phyloP scores from a whole-genome alignment of 2,113 vertebrate species.

The Pollachius pollachius region DNA sequence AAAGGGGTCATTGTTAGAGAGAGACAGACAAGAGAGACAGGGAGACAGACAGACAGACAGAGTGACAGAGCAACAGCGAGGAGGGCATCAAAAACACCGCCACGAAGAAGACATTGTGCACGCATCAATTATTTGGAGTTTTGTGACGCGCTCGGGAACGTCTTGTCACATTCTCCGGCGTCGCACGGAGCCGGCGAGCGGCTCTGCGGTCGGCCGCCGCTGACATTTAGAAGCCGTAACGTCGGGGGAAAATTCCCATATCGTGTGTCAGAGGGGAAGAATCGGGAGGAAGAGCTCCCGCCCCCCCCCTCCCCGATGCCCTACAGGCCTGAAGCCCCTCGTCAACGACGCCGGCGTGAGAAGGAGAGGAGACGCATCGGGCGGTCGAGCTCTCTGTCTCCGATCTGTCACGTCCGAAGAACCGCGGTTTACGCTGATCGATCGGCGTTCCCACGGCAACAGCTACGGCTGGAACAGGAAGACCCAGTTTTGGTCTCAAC shows the following conservation, averaged over 20 bases:
- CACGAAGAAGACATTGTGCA: constrained; percentile 30
- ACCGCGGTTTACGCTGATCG: constrained; percentile 55
- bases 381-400: constrained; percentile 24
- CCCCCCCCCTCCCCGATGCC: neutral
- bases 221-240: constrained; percentile 74
- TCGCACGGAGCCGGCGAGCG: constrained; percentile 49
- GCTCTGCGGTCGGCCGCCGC: constrained; percentile 57
- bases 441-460: neutral
- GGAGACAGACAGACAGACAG: too few relatives aligned
- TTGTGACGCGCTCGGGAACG: constrained; percentile 56
- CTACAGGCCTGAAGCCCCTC: constrained; percentile 59
- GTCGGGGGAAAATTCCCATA: constrained; percentile 60
- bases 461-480: too few relatives aligned
- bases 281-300: constrained; percentile 38
- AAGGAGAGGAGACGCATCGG: constrained; percentile 27
- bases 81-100: constrained; percentile 12
- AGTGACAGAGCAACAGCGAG: too few relatives aligned
- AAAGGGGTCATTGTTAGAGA: constrained; percentile 64
- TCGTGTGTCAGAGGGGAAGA: constrained; percentile 43
- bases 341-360: constrained; percentile 61
- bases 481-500: too few relatives aligned
- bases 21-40: too few relatives aligned
- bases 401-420: constrained; percentile 56
- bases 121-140: constrained; percentile 71
- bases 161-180: constrained; percentile 66